Percentiles rank a stretch among this genome's conserved stretches.
Evolutionary conservation across 2,113 vertebrate genomes (phyloP).

Genomic region (Stomatorhinus ivindoensis): DNA sequence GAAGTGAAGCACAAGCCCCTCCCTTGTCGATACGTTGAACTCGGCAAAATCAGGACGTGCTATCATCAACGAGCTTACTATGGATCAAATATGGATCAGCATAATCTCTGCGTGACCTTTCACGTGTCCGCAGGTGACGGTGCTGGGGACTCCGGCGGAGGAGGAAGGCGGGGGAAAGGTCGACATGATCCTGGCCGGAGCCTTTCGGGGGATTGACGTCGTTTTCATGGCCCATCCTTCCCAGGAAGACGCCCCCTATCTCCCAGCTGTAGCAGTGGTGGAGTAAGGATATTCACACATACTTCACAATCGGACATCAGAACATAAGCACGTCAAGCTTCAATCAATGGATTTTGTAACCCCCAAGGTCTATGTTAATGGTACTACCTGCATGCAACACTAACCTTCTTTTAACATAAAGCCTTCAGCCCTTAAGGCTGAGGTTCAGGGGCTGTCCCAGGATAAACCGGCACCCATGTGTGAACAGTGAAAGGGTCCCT

Average conservation of each 20-base stretch:
- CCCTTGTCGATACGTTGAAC: not conserved
- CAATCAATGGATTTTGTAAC: not conserved
- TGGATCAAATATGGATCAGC: not conserved
- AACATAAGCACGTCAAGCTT: not conserved
- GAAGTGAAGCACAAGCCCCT: not conserved
- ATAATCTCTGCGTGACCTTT: not conserved
- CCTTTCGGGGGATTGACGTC: conserved; percentile 65
- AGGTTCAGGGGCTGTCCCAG: not conserved
- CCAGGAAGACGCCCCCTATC: conserved; percentile 65
- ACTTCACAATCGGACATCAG: not conserved
- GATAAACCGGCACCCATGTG: not conserved
- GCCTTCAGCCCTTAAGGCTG: not conserved
- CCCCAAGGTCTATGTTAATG: not conserved
- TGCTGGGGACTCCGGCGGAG: conserved; percentile 75
- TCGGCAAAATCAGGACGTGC: not conserved
- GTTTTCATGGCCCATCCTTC: conserved; percentile 77
- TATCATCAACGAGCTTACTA: not conserved
- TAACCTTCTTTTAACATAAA: not conserved
- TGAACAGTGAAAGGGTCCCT: not conserved
- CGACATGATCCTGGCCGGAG: conserved; percentile 69
- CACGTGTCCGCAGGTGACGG: conserved; percentile 46
- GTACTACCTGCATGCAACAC: not conserved
- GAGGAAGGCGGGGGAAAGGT: conserved; percentile 75
- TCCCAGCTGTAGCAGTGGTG: conserved; percentile 65
- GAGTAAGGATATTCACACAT: conserved; percentile 54